Percentiles rank a stretch among this genome's conserved stretches.
Conservation (phyloP, 2,113 vertebrate genomes). For the Malaclemys terrapin region DNA sequence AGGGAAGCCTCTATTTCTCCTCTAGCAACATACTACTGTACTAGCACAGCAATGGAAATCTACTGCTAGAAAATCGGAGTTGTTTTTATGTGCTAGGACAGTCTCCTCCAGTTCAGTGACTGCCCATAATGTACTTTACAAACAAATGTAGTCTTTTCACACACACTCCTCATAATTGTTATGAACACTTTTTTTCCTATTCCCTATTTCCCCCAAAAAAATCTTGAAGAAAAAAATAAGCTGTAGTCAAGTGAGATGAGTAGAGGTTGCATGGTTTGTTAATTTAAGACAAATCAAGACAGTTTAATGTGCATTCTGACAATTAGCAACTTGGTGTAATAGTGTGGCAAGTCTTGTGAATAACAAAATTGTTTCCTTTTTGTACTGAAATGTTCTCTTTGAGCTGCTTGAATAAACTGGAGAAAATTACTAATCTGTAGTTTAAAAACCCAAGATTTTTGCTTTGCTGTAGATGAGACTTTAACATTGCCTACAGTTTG, state of each 20-base stretch:
- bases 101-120: not conserved
- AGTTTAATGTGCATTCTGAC: not conserved
- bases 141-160: slow-evolving; percentile 26
- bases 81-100: slow-evolving; percentile 42
- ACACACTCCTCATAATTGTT: slow-evolving; percentile 13
- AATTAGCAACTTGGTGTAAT: not conserved
- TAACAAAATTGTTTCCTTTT: slow-evolving; percentile 10
- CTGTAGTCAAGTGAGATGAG: not conserved
- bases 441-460: slow-evolving; percentile 22
- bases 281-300: slow-evolving; percentile 36
- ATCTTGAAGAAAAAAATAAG: not conserved
- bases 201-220: slow-evolving; percentile 12
- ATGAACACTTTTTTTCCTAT: slow-evolving; percentile 34
- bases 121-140: slow-evolving; percentile 9
- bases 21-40: not conserved
- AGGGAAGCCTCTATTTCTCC: not conserved
- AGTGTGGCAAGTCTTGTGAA: slow-evolving; percentile 1
- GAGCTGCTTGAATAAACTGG: not conserved
- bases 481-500: slow-evolving; percentile 49
- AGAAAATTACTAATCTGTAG: slow-evolving; percentile 55
- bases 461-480: slow-evolving; percentile 41
- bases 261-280: not conserved
- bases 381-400: slow-evolving; percentile 20
- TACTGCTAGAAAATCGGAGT: slow-evolving; percentile 11
- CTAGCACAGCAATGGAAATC: not conserved